A percentile compares a stretch with the other conserved stretches of the same genome.
These are phyloP conservation scores for Eilema caniola DNA, from an alignment of 2,888 invertebrate genomes.

Conservation along the genomic window DNA sequence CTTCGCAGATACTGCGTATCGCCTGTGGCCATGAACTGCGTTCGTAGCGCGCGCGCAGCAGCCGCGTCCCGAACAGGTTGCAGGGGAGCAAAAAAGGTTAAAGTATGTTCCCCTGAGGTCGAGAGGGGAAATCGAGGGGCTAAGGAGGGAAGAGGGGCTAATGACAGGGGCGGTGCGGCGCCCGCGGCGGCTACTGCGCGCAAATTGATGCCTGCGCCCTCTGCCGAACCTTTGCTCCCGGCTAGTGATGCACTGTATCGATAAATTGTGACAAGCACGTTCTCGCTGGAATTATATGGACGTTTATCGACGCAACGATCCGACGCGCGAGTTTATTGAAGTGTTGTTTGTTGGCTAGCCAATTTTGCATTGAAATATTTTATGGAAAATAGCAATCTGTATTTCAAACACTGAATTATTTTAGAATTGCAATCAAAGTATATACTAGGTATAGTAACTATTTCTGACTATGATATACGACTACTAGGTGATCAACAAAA, in stretches of 20 bases:
- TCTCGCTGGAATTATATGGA: conserved; percentile 60
- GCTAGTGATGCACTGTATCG: conserved; percentile 82
- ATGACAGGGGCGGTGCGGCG: conserved; percentile 86
- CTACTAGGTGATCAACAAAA: neutral
- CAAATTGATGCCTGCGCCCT: conserved; percentile 86
- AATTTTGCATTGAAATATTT: conserved; percentile 50
- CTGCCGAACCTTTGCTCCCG: conserved; percentile 84
- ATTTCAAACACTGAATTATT: conserved; percentile 38
- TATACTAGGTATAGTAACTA: neutral
- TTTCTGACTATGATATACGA: neutral
- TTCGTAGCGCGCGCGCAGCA: conserved; percentile 78
- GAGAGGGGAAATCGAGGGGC: conserved; percentile 49
- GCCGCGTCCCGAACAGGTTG: conserved; percentile 86
- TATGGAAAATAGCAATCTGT: conserved; percentile 46
- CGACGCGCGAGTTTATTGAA: conserved; percentile 42
- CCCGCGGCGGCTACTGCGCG: conserved; percentile 85
- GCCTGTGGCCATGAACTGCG: conserved; percentile 85
- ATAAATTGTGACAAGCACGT: conserved; percentile 79
- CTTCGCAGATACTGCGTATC: conserved; percentile 75
- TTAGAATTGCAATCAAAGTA: conserved; percentile 2
- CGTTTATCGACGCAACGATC: conserved; percentile 57
- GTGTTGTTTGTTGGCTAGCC: conserved; percentile 41
- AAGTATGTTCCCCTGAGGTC: conserved; percentile 77
- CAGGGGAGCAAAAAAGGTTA: conserved; percentile 85
- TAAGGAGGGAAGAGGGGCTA: conserved; percentile 66